Base-by-base conservation (phyloP, 2,888 invertebrate species). In the Mimumesa dahlbomi region DNA sequence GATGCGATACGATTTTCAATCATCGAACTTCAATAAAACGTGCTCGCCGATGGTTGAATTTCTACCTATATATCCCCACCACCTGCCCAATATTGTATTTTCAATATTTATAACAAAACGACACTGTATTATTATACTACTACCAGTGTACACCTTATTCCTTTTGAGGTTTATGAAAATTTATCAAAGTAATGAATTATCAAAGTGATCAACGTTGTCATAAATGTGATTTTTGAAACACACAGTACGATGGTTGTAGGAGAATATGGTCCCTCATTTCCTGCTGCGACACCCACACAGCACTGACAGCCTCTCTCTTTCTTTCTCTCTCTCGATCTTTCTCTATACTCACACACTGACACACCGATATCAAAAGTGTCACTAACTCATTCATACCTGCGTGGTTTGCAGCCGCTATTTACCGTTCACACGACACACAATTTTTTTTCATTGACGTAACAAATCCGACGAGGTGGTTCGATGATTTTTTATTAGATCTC, bases 331-430 rank as follows among this genome's bases (percentile, higher is more conserved):
- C n/a, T n/a, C 19, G 16, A 14, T 38, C 2, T 19, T 49, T 68
- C 49, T 50, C 31, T 56, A 56, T 71, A 77, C 77, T 75, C 73
- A 62, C 73, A 79, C 74, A 58, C 50, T 46, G 57, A 75, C 75
- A 73, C 63, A 58, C 48, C 69, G 42, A 57, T 63, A 67, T 59
- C 75, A 79, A 72, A 42, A 79, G 65, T 69, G 66, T 71, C 72
- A 52, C 71, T 70, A 70, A 75, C 52, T 40, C 48, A 62, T 62
- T 64, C 73, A 65, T 36, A 66, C 34, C 56, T 61, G 57, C 52
- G 59, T 61, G 61, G 48, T 38, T 61, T 57, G 68, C 56, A 52
- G 40, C 52, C 42, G 52, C 56, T 67, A 67, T 38, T 62, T 59
- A 62, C 40, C 53, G 52, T 38, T 70, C 49, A 48, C 54, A 45